Conservation (phyloP, 2,888 invertebrate genomes). For the Epistrophe grossulariae region DNA sequence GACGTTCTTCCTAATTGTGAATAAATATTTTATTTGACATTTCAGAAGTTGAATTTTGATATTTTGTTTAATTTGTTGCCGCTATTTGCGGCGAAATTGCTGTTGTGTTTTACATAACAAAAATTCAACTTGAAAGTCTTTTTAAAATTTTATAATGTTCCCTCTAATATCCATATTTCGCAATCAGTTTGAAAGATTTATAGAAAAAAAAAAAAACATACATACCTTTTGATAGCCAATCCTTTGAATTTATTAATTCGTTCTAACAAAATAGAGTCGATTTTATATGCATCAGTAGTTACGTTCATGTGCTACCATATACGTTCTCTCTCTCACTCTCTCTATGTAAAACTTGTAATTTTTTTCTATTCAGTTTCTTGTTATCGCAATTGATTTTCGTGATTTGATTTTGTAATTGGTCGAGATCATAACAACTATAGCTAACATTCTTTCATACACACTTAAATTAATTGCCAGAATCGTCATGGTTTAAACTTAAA, state of each 20-base stretch:
- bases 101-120: too few relatives aligned
- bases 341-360: not conserved
- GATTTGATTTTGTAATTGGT: slow-evolving; percentile 74
- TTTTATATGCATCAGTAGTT: slow-evolving; percentile 18
- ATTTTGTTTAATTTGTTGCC: too few relatives aligned
- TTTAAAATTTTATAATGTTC: too few relatives aligned
- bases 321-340: not conserved
- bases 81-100: too few relatives aligned
- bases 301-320: too few relatives aligned
- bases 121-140: too few relatives aligned
- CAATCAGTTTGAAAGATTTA: too few relatives aligned
- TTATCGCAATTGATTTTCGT: slow-evolving; percentile 75
- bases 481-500: slow-evolving; percentile 58
- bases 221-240: not conserved
- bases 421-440: slow-evolving; percentile 45
- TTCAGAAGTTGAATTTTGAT: too few relatives aligned
- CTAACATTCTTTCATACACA: slow-evolving; percentile 48
- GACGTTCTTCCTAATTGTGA: too few relatives aligned
- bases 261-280: slow-evolving; percentile 10
- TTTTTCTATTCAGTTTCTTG: too few relatives aligned
- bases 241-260: not conserved
- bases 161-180: too few relatives aligned
- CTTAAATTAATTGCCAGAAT: slow-evolving; percentile 67
- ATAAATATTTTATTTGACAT: too few relatives aligned
- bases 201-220: not conserved